A percentile compares a stretch with the other conserved stretches of the same genome.
These are phyloP conservation scores for Rhincodon typus DNA, from an alignment of 2,797 vertebrate species.

Conservation along the genomic window DNA sequence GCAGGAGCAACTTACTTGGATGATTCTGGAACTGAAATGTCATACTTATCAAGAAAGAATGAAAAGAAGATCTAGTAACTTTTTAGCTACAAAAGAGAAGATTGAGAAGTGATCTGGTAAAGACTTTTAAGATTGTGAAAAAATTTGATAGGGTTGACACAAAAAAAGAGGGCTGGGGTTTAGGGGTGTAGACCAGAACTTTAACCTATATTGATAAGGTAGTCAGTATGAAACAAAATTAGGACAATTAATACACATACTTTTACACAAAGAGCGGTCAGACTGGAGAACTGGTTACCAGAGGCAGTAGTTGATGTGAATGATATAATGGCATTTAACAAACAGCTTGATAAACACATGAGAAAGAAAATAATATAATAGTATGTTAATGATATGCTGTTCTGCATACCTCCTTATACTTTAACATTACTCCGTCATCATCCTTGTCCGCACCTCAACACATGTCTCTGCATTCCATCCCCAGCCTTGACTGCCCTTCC, in stretches of 20 bases:
- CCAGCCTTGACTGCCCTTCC: too few species aligned
- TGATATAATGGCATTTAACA: not conserved
- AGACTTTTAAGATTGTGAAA: not conserved
- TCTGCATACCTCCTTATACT: too few species aligned
- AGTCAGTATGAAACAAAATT: not conserved
- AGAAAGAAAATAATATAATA: not conserved
- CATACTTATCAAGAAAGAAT: not conserved
- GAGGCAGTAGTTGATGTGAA: not conserved
- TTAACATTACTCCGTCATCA: too few species aligned
- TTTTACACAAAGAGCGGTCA: not conserved
- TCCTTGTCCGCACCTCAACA: too few species aligned
- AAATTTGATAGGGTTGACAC: not conserved
- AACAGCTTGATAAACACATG: too few species aligned
- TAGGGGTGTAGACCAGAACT: not conserved
- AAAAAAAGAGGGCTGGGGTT: not conserved
- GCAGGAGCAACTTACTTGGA: not conserved
- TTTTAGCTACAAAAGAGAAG: not conserved
- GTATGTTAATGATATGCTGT: not conserved
- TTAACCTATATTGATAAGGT: not conserved
- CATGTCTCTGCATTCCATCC: too few species aligned
- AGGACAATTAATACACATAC: not conserved
- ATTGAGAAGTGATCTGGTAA: not conserved
- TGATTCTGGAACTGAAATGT: not conserved
- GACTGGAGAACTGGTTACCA: not conserved
- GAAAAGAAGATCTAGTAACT: not conserved